Evolutionary conservation across 2,113 vertebrate genomes (phyloP), one percentile per base, ranked within the genome.

Genomic region (Peucedramus taeniatus): DNA sequence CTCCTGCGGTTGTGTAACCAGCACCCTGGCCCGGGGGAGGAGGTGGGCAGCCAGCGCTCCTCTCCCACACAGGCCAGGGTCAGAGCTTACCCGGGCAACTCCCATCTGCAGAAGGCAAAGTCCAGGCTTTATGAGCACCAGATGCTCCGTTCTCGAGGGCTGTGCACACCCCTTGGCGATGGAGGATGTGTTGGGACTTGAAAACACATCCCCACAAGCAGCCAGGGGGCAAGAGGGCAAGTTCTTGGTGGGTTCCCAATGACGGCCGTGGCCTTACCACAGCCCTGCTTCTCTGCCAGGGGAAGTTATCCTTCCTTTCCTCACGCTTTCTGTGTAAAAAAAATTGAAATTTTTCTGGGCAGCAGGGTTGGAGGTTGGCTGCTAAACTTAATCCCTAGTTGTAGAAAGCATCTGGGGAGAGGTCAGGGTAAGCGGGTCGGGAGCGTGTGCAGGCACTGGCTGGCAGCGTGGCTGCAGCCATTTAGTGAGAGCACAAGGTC

Each of bases 141-240:
- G 27, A 27, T 0, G 1, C 15, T 22, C 6, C 0, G 0, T 59
- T 2, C 40, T 39, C 0, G 0, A 42, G 26, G 7, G 13, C 0
- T 44, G 26, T 21, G 1, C 3, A 15, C 68, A 28, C 9, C 23
- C 56, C 27, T 33, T 24, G 47, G 65, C 24, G n/a, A 3, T 0
- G 0, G 50, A 4, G 13, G 7, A 21, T 49, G 17, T 50, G 51
- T 56, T 22, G n/a, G 37, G 68, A 44, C 28, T 22, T 56, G 75
- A 2, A 23, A 69, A 22, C 30, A 28, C 28, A 17, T 0, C 12
- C 31, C 45, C 1, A 1, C 3, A n/a, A 40, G 66, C 21, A 44
- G 69, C 28, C 0, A 0, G 0, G 5, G 10, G 6, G 10, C 9
- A 28, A 51, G 18, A 77, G n/a, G 5, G 47, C 27, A 40, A 35